A percentile compares a stretch with the other conserved stretches of the same genome.
phyloP scores from a whole-genome alignment of 2,888 invertebrate species.

The Linnaemya vulpina region DNA sequence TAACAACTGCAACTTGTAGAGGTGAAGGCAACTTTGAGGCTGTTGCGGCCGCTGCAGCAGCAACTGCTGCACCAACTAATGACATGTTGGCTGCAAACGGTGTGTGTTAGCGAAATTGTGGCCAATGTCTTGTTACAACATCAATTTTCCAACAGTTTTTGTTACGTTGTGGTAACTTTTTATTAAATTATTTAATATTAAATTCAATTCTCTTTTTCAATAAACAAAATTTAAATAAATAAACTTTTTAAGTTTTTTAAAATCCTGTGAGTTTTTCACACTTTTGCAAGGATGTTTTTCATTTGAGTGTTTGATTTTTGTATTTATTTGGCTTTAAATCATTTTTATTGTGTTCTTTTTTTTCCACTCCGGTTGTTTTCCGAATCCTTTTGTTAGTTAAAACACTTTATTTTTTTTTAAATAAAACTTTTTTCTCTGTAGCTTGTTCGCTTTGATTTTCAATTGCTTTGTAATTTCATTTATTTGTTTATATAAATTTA shows the following conservation, averaged over 20 bases:
- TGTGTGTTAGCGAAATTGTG: conserved; percentile 45
- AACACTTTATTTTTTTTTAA: background rate
- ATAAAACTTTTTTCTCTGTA: conserved; percentile 1
- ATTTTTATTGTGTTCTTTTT: background rate
- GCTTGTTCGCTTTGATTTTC: background rate
- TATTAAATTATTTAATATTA: background rate
- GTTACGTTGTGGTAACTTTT: background rate
- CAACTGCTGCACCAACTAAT: conserved; percentile 42
- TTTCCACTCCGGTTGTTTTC: background rate
- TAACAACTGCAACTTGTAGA: conserved; percentile 54
- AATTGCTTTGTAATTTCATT: conserved; percentile 7
- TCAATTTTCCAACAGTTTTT: conserved; percentile 20
- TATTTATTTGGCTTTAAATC: background rate
- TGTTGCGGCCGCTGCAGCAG: conserved; percentile 44
- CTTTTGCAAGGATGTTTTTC: background rate
- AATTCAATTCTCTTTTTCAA: background rate
- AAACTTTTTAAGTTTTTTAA: background rate
- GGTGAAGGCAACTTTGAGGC: conserved; percentile 64
- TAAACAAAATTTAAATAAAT: no score
- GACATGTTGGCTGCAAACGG: conserved; percentile 40
- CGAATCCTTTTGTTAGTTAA: conserved; percentile 22
- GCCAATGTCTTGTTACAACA: conserved; percentile 52
- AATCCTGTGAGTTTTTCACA: background rate
- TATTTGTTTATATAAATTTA: conserved; percentile 33
- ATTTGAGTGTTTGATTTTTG: no score